Evolutionary conservation across 2,113 vertebrate species (phyloP).

Genomic region (Polypterus bichir): DNA sequence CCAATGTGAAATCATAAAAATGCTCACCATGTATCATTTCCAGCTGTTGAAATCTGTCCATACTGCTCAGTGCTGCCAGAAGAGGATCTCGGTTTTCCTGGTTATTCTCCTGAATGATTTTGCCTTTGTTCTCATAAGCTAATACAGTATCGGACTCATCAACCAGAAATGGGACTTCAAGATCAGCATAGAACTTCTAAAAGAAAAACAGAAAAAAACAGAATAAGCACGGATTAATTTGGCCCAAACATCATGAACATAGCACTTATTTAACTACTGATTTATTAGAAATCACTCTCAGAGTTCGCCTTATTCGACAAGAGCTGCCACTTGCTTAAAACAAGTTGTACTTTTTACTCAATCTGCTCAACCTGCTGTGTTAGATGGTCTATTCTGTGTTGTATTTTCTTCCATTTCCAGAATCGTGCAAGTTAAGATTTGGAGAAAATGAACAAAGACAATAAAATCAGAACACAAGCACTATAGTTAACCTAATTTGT

Average conservation of each 20-base stretch:
- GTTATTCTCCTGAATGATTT: slow-evolving; percentile 49
- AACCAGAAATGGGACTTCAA: slow-evolving; percentile 74
- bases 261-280: not conserved
- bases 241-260: no score
- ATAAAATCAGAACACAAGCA: no score
- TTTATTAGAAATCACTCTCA: not conserved
- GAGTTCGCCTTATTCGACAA: not conserved
- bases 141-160: slow-evolving; percentile 81
- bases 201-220: not conserved
- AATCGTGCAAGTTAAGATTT: no score
- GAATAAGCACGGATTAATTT: no score
- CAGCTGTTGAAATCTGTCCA: slow-evolving; percentile 80
- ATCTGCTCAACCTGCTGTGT: no score
- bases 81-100: slow-evolving; percentile 64
- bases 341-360: no score
- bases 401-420: no score
- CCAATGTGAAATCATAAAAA: no score
- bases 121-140: slow-evolving; percentile 83
- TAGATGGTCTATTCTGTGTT: no score
- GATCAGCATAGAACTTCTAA: slow-evolving; percentile 72
- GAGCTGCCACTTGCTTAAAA: not conserved
- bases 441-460: no score
- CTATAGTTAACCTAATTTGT: no score
- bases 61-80: slow-evolving; percentile 69
- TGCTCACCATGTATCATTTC: slow-evolving; percentile 83